These are phyloP conservation scores for Iphiclides podalirius DNA, from an alignment of 2,888 invertebrate species.

Conservation along the genomic window DNA sequence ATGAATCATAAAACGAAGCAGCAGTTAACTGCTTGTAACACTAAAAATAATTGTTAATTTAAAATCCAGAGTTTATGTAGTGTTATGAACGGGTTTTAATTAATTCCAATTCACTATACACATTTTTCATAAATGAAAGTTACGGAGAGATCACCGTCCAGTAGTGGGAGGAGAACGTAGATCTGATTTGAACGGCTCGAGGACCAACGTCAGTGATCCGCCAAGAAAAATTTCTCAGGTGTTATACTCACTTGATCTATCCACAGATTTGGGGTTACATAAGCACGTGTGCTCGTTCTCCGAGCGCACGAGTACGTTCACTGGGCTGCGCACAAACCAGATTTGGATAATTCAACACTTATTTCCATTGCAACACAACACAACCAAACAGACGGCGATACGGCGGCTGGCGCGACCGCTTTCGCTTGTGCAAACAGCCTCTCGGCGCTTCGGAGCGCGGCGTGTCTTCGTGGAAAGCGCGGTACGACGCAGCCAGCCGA, in stretches of 20 bases:
- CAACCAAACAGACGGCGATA: constrained; percentile 54
- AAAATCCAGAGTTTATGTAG: no score
- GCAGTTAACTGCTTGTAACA: no score
- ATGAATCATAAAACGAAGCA: no score
- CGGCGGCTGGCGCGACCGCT: constrained; percentile 17
- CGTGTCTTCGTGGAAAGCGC: no score
- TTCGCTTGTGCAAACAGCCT: constrained; percentile 47
- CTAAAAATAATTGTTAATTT: no score
- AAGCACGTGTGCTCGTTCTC: constrained; percentile 67
- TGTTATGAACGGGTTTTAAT: no score
- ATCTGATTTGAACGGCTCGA: no score
- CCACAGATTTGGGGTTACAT: constrained; percentile 65
- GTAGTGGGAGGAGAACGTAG: not conserved
- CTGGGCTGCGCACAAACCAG: constrained; percentile 65
- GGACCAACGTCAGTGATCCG: not conserved
- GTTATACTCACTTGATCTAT: constrained; percentile 64
- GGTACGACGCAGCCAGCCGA: not conserved
- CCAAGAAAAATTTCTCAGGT: not conserved
- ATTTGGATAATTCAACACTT: constrained; percentile 75
- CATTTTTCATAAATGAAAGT: not conserved
- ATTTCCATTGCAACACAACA: constrained; percentile 73
- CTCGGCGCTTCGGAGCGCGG: constrained; percentile 35
- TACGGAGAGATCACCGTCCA: not conserved
- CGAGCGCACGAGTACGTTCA: constrained; percentile 57
- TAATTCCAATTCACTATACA: no score